Conservation (phyloP, 2,797 vertebrate species). For the Semaprochilodus insignis region DNA sequence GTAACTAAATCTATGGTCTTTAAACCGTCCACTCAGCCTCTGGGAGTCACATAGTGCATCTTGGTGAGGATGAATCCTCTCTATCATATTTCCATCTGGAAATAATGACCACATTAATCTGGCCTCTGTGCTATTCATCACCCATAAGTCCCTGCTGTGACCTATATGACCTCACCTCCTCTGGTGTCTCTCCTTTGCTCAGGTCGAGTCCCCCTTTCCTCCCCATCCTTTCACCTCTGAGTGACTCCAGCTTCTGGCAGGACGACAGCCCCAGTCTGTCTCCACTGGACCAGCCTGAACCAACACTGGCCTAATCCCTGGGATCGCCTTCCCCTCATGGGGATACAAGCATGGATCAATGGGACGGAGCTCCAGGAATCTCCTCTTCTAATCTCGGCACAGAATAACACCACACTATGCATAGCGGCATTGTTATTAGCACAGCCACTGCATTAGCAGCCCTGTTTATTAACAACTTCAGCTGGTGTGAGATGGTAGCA, state of each 20-base stretch:
- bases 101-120: constrained; percentile 63
- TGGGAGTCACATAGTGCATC: constrained; percentile 20
- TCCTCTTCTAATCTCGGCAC: constrained; percentile 53
- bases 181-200: constrained; percentile 33
- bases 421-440: constrained; percentile 52
- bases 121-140: constrained; percentile 55
- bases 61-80: constrained; percentile 31
- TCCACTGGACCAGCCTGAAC: constrained; percentile 72
- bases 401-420: constrained; percentile 28
- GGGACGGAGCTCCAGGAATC: constrained; percentile 62
- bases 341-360: constrained; percentile 65
- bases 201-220: constrained; percentile 36
- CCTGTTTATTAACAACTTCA: constrained; percentile 63
- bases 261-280: constrained; percentile 69
- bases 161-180: constrained; percentile 51
- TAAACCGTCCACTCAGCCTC: constrained; percentile 20
- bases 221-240: constrained; percentile 53
- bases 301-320: constrained; percentile 70
- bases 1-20: constrained; percentile 12
- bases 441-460: constrained; percentile 37
- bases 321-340: constrained; percentile 70
- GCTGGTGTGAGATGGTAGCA: constrained; percentile 18
- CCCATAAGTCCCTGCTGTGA: constrained; percentile 50
- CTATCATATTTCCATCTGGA: constrained; percentile 60
- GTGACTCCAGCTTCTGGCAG: constrained; percentile 58